phyloP scores from a whole-genome alignment of 2,888 invertebrate species.

The Harpagoxenus sublaevis region DNA sequence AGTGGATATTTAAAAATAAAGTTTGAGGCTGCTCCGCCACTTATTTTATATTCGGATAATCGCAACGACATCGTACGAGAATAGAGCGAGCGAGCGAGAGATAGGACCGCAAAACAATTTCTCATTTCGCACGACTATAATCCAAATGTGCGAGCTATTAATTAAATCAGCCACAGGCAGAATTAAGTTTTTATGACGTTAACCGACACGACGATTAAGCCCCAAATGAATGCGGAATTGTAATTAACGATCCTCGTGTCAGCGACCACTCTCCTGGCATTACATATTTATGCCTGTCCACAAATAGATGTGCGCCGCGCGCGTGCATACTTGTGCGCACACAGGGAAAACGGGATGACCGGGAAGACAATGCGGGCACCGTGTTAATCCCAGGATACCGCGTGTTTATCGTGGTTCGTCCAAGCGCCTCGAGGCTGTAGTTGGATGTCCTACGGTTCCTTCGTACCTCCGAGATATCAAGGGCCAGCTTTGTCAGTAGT shows the following conservation, averaged over 20 bases:
- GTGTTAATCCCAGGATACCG: slow-evolving; percentile 76
- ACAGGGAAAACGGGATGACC: slow-evolving; percentile 29
- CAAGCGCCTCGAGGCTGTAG: slow-evolving; percentile 62
- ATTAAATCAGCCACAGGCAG: slow-evolving; percentile 27
- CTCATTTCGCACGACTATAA: neutral
- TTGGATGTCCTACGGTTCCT: slow-evolving; percentile 52
- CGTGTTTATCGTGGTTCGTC: slow-evolving; percentile 74
- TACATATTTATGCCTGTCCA: slow-evolving; percentile 29
- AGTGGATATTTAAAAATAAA: slow-evolving; percentile 41
- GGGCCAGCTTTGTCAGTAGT: slow-evolving; percentile 36
- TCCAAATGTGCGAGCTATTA: slow-evolving; percentile 34
- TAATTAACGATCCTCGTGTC: slow-evolving; percentile 47
- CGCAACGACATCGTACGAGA: slow-evolving; percentile 1
- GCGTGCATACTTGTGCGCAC: neutral
- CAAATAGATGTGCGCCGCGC: slow-evolving; percentile 2
- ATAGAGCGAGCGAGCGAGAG: neutral
- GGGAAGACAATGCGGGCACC: slow-evolving; percentile 73
- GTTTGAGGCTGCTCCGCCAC: neutral
- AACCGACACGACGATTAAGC: slow-evolving; percentile 31
- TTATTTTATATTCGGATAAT: slow-evolving; percentile 34
- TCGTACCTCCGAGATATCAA: slow-evolving; percentile 27
- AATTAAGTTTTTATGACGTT: slow-evolving; percentile 31
- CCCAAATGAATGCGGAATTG: slow-evolving; percentile 24
- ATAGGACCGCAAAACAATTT: neutral
- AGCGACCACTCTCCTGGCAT: neutral